Evolutionary conservation across 2,113 vertebrate genomes (phyloP).

Genomic region (Speoplatyrhinus poulsoni): DNA sequence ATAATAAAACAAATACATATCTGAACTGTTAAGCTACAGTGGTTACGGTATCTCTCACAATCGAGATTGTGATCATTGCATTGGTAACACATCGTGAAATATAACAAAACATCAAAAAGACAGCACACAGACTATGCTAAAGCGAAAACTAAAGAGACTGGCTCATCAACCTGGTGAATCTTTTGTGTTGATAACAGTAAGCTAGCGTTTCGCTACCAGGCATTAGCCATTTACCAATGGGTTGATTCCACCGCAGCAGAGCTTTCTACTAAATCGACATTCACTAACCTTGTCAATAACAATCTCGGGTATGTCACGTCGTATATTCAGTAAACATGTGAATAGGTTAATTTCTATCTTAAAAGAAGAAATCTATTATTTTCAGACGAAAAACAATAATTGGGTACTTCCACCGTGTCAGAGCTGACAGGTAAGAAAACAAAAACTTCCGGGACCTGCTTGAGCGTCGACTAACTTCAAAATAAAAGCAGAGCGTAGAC

Average conservation of each 20-base stretch:
- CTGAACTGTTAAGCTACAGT: not conserved
- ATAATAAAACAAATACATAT: not conserved
- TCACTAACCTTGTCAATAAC: conserved; percentile 56
- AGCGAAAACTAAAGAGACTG: not conserved
- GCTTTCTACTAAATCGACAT: conserved; percentile 18
- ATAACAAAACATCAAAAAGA: too few species aligned
- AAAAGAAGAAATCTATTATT: conserved; percentile 9
- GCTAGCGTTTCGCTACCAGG: conserved; percentile 57
- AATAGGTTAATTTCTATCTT: conserved; percentile 20
- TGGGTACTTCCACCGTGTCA: conserved; percentile 48
- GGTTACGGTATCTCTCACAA: conserved; percentile 43
- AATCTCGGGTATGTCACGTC: conserved; percentile 39
- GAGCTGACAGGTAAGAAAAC: conserved; percentile 71
- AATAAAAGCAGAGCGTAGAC: conserved; percentile 50
- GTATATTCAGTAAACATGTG: not conserved
- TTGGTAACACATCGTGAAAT: too few species aligned
- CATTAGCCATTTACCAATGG: conserved; percentile 48
- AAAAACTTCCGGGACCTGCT: conserved; percentile 75
- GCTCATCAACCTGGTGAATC: conserved; percentile 14
- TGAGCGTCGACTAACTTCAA: conserved; percentile 48
- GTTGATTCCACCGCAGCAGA: conserved; percentile 39
- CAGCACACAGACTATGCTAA: not conserved
- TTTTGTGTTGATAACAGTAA: conserved; percentile 46
- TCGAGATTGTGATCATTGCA: not conserved
- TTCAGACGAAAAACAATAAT: conserved; percentile 42